phyloP scores from a whole-genome alignment of 2,888 invertebrate species.

The Idaea straminata region DNA sequence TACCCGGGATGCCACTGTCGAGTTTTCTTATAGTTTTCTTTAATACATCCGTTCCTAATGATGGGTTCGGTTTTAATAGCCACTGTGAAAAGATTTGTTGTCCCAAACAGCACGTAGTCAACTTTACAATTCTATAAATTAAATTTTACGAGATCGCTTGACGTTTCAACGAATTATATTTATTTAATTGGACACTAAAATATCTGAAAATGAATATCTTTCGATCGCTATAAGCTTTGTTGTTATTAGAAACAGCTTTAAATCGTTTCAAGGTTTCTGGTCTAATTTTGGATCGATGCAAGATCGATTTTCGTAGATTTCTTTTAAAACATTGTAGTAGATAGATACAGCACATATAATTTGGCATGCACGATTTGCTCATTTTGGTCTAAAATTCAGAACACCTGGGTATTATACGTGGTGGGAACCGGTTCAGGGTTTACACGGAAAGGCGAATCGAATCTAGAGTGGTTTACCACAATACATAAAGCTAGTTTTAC shows the following conservation, averaged over 20 bases:
- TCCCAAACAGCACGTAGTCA: conserved; percentile 5
- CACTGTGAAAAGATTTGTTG: conserved; percentile 18
- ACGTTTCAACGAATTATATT: neutral
- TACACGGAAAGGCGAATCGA: neutral
- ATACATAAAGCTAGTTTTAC: no score
- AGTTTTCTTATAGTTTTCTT: conserved; percentile 35
- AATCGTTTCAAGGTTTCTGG: conserved; percentile 16
- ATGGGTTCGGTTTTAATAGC: conserved; percentile 20
- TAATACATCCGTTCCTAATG: conserved; percentile 46
- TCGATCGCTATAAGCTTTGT: neutral
- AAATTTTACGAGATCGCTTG: neutral
- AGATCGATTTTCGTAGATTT: neutral
- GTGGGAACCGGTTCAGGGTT: neutral
- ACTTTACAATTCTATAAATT: neutral
- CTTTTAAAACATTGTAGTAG: neutral
- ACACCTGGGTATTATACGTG: neutral
- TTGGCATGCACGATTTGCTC: neutral
- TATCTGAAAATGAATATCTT: neutral
- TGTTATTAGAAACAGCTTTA: conserved; percentile 8
- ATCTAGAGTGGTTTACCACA: neutral
- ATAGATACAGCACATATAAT: neutral
- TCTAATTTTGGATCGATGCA: conserved; percentile 18
- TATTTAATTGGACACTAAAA: conserved; percentile 1
- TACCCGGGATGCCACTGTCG: conserved; percentile 37
- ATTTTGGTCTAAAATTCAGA: neutral